Evolutionary conservation across 2,797 vertebrate genomes (phyloP).

Genomic region (Siniperca undulata): DNA sequence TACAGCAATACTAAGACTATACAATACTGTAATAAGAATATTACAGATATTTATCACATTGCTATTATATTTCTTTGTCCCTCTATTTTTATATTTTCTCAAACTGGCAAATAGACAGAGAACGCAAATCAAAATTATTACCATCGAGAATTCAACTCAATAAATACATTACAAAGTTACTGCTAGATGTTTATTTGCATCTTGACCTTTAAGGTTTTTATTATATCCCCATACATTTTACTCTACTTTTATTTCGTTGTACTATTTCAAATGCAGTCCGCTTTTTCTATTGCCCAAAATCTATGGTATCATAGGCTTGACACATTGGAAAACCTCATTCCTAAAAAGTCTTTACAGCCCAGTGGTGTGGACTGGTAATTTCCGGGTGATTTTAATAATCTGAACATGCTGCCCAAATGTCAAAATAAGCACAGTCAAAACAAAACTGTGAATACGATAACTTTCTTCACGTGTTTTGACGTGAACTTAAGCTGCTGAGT

Average conservation of each 20-base stretch:
- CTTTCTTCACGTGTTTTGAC: background rate
- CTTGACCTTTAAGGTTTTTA: background rate
- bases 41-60: too few species aligned
- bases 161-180: background rate
- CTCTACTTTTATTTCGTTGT: background rate
- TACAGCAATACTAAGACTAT: background rate
- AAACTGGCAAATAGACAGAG: background rate
- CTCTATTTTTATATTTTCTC: background rate
- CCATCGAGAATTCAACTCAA: background rate
- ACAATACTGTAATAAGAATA: background rate
- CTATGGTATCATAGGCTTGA: background rate
- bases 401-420: background rate
- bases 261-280: background rate
- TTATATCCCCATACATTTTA: background rate
- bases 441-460: background rate
- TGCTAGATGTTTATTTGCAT: background rate
- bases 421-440: background rate
- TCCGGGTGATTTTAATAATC: background rate
- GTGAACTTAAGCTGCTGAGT: slow-evolving; percentile 1
- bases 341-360: background rate
- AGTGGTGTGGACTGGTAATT: background rate
- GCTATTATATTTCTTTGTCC: background rate
- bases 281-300: background rate
- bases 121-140: slow-evolving; percentile 7
- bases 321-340: background rate